Evolutionary conservation across 2,113 vertebrate species (phyloP), one percentile per base, ranked within the genome.

Genomic region (Aplodontia rufa): DNA sequence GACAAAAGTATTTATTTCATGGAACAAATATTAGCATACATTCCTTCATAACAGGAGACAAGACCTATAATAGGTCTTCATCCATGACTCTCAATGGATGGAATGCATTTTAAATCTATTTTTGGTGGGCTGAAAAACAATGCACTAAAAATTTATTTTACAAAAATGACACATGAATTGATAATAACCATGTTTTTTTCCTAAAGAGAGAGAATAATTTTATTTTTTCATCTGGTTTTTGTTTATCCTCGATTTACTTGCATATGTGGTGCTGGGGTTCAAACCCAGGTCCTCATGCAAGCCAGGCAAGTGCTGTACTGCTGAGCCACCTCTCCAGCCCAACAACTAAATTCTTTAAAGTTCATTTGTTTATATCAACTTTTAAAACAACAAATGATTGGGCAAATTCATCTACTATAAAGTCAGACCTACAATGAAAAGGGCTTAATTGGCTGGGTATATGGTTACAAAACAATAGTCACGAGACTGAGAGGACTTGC

Each of bases 401-500:
- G 62, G 40, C 45, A 75, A 55, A 49, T 55, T 22, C 40, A 10
- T 66, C 49, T 82, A 14, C 13, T 28, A 0, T 0, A n/a, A 45
- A 69, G 42, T 35, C 51, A 75, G 19, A 81, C 26, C 47, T n/a
- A 11, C 2, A 14, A 4, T 0, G 8, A 45, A 8, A 79, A 79
- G 47, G 74, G 16, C 11, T 66, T 32, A 19, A 1, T 0, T 0
- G 20, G 32, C 76, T 19, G 4, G 30, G 30, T 1, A 8, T 6
- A 4, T 26, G 19, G 30, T 74, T 26, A 24, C 1, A 16, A 37
- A 74, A 58, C 1, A 14, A 11, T 24, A 47, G 19, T 24, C 3
- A 6, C 20, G 20, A 45, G 49, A 30, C 17, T 1, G 6, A 35
- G 13, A 10, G 26, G 24, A 10, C 32, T 1, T 0, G 37, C 0